Base-by-base conservation (phyloP, 2,888 invertebrate genomes). In the Drosophila subquinaria region DNA sequence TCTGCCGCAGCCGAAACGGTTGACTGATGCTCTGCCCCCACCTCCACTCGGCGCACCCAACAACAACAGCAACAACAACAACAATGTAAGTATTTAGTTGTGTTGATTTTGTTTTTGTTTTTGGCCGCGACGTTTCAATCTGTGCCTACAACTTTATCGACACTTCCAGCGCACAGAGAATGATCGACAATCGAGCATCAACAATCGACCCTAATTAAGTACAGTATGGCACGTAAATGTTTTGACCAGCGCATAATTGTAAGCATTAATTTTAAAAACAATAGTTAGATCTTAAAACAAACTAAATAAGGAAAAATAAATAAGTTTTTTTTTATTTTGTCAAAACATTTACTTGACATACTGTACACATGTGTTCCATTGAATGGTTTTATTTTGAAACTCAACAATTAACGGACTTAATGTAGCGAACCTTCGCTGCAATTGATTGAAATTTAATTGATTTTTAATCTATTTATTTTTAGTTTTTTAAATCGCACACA, bases 81-180 rank as follows among this genome's bases (percentile, higher is more conserved):
- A 40, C 38, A 55, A 63, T 63, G 73, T 55, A 73, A 68, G 86
- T 69, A 89, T 82, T 88, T 79, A 69, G 88, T 75, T 79, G 79
- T 81, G 86, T 86, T 85, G 86, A 89, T 89, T 86, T 86, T 83
- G 81, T 89, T 86, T 81, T 86, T 79, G 82, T 89, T 86, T 81
- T 86, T 79, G 82, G 72, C 66, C 73, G 73, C 90, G 83, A 91
- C 89, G 90, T 87, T 89, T 90, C 90, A 90, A 90, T 91, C 85
- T 86, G 69, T 67, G 64, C 59, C 86, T 88, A 89, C 84, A 86
- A 86, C 85, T 86, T 86, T 89, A 86, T 86, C 79, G 85, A 86
- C 90, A 88, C 88, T 17, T 17, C 70, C 65, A 48, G 61, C 27
- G 27, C 5, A 50, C 51, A 59, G 23, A 47, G 62, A 55, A 71